A percentile compares a stretch with the other conserved stretches of the same genome.
These are phyloP conservation scores for Antechinus flavipes DNA, from an alignment of 2,113 vertebrate genomes.

Conservation along the genomic window DNA sequence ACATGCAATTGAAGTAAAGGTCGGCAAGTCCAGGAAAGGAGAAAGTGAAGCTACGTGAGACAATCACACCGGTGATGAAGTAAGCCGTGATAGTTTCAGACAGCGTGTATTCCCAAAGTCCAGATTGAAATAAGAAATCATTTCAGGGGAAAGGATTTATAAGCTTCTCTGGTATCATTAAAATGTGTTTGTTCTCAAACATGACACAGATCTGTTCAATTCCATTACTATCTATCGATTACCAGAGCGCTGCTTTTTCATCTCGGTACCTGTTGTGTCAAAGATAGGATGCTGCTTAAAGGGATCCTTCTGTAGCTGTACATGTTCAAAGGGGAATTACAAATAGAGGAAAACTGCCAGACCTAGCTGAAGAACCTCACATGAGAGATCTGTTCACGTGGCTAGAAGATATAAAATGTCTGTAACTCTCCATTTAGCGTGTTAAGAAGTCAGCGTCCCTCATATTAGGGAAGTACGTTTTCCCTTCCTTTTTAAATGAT, in stretches of 20 bases:
- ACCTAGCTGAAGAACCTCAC: background rate
- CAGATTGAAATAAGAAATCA: background rate
- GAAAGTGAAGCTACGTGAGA: background rate
- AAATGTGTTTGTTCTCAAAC: conserved; percentile 28
- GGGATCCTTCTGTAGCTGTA: background rate
- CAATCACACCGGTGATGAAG: background rate
- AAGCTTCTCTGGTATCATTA: background rate
- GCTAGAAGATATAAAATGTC: background rate
- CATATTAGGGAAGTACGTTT: background rate
- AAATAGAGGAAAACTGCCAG: background rate
- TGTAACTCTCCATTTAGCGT: background rate
- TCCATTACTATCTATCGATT: background rate
- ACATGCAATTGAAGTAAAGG: background rate
- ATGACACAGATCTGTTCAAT: background rate
- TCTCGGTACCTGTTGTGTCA: background rate
- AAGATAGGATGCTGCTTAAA: background rate
- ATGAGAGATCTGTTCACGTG: background rate
- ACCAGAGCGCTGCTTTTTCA: background rate
- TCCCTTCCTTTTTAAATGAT: background rate
- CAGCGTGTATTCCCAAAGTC: background rate
- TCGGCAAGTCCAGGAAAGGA: background rate
- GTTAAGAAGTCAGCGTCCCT: background rate
- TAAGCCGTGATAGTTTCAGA: background rate
- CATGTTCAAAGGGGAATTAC: background rate
- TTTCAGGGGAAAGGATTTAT: background rate